A percentile compares a stretch with the other conserved stretches of the same genome.
Conservation (phyloP, 2,797 vertebrate genomes). For the Masticophis lateralis region DNA sequence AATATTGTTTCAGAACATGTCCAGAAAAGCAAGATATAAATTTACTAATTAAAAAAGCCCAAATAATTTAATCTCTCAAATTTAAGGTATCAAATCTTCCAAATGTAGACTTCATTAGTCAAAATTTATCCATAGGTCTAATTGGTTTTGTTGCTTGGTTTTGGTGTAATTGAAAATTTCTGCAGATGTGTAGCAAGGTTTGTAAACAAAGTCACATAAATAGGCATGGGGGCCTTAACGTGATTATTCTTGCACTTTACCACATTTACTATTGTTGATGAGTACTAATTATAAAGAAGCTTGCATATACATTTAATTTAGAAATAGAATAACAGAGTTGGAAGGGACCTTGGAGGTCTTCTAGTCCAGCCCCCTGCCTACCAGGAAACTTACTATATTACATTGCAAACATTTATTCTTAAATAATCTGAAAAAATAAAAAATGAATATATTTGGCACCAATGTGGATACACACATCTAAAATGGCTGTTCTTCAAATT, state of each 20-base stretch:
- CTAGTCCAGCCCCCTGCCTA: too few species aligned
- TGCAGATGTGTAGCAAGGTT: neutral
- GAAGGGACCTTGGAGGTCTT: too few species aligned
- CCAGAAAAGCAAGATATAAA: neutral
- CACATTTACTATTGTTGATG: neutral
- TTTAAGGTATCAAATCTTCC: neutral
- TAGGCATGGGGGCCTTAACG: neutral
- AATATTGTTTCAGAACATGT: neutral
- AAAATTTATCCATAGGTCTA: neutral
- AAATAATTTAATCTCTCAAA: neutral
- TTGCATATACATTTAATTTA: neutral
- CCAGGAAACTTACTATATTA: too few species aligned
- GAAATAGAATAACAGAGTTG: too few species aligned
- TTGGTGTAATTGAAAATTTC: neutral
- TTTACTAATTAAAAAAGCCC: neutral
- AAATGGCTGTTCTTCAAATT: neutral
- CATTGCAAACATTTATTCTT: neutral
- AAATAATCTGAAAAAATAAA: neutral
- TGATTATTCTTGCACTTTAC: neutral
- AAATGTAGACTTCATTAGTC: neutral
- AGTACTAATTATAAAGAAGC: neutral
- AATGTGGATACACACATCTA: neutral
- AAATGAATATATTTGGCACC: neutral
- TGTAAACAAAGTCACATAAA: neutral
- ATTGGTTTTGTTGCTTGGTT: neutral